Percentiles rank a stretch among this genome's conserved stretches.
Conservation (phyloP, 2,113 vertebrate genomes). For the Caretta caretta region DNA sequence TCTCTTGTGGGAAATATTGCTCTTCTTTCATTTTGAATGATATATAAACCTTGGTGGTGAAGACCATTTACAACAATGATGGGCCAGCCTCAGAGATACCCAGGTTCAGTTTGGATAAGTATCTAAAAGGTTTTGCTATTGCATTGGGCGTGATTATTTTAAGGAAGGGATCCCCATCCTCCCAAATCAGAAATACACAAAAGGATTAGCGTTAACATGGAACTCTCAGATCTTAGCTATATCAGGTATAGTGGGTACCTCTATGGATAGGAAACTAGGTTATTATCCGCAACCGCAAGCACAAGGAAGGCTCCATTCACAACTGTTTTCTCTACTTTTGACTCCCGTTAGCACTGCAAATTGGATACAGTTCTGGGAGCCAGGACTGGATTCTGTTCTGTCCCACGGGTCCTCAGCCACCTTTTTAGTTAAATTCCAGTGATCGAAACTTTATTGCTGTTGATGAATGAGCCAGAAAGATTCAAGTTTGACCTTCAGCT, state of each 20-base stretch:
- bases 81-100: background rate
- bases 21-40: background rate
- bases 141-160: background rate
- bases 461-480: fast-evolving
- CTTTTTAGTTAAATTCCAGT: background rate
- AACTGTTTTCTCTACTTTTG: background rate
- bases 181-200: background rate
- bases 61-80: background rate
- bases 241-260: background rate
- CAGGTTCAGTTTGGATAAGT: background rate
- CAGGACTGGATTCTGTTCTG: background rate
- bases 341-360: background rate
- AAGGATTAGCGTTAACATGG: background rate
- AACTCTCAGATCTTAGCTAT: background rate
- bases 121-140: background rate
- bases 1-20: background rate
- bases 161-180: background rate
- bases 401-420: background rate
- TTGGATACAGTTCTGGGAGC: background rate
- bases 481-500: background rate
- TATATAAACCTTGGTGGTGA: background rate
- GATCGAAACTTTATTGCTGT: background rate
- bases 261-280: background rate
- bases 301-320: fast-evolving
- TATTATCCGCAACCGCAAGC: background rate